Percentiles rank a stretch among this genome's conserved stretches.
Evolutionary conservation across 2,113 vertebrate species (phyloP).

Genomic region (Zosterops borbonicus): DNA sequence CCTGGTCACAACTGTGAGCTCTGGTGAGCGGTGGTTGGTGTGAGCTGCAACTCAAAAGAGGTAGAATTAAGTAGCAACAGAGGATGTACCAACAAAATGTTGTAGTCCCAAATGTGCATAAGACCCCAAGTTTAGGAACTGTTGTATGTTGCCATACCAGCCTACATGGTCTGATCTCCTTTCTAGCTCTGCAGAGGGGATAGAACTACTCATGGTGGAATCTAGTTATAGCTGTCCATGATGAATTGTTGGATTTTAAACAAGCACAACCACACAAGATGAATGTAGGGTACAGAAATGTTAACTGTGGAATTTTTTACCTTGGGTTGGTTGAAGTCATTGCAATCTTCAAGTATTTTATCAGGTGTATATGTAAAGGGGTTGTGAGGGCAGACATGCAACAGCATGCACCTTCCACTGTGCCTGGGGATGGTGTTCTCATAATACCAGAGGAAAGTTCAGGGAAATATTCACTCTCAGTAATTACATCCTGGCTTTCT

Average conservation of each 20-base stretch:
- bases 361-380: neutral
- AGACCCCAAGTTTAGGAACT: neutral
- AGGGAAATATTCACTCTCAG: neutral
- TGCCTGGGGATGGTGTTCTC: slow-evolving; percentile 11
- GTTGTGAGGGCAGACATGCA: slow-evolving; percentile 40
- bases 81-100: neutral
- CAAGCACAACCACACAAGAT: neutral
- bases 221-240: neutral
- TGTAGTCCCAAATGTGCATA: neutral
- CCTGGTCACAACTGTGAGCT: neutral
- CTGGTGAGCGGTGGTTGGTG: neutral
- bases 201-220: neutral
- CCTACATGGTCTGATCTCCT: neutral
- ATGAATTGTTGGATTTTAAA: neutral
- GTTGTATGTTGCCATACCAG: neutral
- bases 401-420: neutral
- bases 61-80: neutral
- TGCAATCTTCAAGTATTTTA: slow-evolving; percentile 25
- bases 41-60: neutral
- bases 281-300: neutral
- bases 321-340: neutral
- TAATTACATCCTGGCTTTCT: slow-evolving; percentile 3
- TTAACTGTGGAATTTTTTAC: neutral
- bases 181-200: neutral
- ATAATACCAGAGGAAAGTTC: slow-evolving; percentile 42